A percentile compares a stretch with the other conserved stretches of the same genome.
Evolutionary conservation across 37 sponge, comb jelly and placozoan genomes (phyloP).

Genomic region (Theonella swinhoei): DNA sequence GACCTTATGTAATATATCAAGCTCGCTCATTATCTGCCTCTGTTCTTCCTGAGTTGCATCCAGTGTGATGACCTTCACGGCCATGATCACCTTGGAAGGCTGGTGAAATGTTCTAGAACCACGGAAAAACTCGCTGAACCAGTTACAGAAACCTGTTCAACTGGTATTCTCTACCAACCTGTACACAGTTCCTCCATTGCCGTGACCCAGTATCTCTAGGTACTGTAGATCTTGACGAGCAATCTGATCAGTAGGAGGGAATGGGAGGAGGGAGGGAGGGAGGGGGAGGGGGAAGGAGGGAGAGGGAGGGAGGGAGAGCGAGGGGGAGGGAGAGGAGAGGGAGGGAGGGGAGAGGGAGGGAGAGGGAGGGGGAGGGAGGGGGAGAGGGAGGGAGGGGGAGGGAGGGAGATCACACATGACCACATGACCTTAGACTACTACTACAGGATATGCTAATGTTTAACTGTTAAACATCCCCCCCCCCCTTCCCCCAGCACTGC

Average conservation of each 20-base stretch:
- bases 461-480: too few species aligned
- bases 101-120: slow-evolving; percentile 65
- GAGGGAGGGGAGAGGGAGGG: background rate
- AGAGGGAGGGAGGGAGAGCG: too few species aligned
- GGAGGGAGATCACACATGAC: background rate
- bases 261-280: background rate
- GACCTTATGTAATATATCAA: slow-evolving; percentile 86
- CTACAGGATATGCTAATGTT: too few species aligned
- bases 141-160: background rate
- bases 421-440: too few species aligned
- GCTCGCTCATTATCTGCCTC: slow-evolving; percentile 82
- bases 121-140: background rate
- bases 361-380: background rate
- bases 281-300: background rate
- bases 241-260: slow-evolving; percentile 29
- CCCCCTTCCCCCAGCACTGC: too few species aligned
- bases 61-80: slow-evolving; percentile 80
- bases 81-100: slow-evolving; percentile 80
- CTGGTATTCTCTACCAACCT: slow-evolving; percentile 18
- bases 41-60: slow-evolving; percentile 88
- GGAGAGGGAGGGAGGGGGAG: too few species aligned
- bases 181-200: slow-evolving; percentile 89
- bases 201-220: slow-evolving; percentile 85
- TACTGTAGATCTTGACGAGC: slow-evolving; percentile 76
- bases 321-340: background rate